Evolutionary conservation across 2,113 vertebrate genomes (phyloP).

Genomic region (Bungarus multicinctus): DNA sequence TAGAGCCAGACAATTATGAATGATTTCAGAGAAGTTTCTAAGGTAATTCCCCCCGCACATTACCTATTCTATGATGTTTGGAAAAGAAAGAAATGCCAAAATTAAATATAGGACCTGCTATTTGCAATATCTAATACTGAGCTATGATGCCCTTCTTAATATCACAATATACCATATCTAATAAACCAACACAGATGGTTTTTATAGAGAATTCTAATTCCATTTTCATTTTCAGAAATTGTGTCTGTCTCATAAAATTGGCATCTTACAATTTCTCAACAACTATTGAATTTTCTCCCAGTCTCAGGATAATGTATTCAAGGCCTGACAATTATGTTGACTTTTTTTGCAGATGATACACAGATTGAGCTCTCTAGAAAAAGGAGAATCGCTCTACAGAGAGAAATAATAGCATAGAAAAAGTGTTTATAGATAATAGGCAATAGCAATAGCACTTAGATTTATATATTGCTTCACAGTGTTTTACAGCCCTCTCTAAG

Average conservation of each 20-base stretch:
- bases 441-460: neutral
- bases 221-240: neutral
- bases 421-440: neutral
- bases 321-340: neutral
- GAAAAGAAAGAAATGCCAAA: neutral
- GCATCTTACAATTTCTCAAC: neutral
- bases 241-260: neutral
- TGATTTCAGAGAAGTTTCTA: neutral
- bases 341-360: neutral
- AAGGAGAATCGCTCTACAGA: neutral
- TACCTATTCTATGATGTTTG: neutral
- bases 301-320: neutral
- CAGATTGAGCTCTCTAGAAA: neutral
- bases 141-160: neutral
- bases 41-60: neutral
- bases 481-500: too few species aligned
- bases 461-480: too few species aligned
- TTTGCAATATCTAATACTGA: neutral
- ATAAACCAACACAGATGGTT: neutral
- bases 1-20: neutral
- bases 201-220: neutral
- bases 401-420: neutral
- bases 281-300: neutral
- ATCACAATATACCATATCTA: neutral
- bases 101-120: neutral